These are phyloP conservation scores for Neotoma lepida DNA, from an alignment of 2,113 vertebrate genomes.

Conservation along the genomic window DNA sequence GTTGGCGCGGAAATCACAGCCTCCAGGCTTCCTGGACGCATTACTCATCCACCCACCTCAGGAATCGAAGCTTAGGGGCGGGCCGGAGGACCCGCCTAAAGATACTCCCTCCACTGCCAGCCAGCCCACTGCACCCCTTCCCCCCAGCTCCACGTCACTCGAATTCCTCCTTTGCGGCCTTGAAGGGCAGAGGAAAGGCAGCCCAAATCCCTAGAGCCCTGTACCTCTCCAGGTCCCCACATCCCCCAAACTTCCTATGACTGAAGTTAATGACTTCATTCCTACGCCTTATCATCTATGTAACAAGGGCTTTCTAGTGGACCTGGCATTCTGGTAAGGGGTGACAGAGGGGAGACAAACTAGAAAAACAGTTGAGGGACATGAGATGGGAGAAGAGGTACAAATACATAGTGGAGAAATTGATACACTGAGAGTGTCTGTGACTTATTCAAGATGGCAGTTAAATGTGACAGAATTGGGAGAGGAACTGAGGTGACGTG, in stretches of 20 bases:
- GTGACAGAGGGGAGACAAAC: neutral
- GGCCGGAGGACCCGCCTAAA: slow-evolving; percentile 39
- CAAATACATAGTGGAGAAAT: slow-evolving; percentile 35
- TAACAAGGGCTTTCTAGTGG: neutral
- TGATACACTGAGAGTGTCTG: neutral
- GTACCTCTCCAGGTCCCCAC: neutral
- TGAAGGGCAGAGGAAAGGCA: neutral
- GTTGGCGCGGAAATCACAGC: slow-evolving; percentile 79
- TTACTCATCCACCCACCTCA: slow-evolving; percentile 79
- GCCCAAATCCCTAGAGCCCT: neutral
- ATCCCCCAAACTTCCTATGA: neutral
- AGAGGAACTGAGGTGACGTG: neutral
- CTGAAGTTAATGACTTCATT: neutral
- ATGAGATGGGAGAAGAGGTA: slow-evolving; percentile 8
- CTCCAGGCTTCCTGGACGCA: slow-evolving; percentile 79
- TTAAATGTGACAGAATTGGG: slow-evolving; percentile 25
- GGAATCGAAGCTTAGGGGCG: slow-evolving; percentile 70
- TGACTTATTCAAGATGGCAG: neutral
- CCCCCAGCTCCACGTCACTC: slow-evolving; percentile 16
- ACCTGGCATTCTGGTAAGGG: neutral
- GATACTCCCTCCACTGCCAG: slow-evolving; percentile 23
- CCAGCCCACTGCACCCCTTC: neutral
- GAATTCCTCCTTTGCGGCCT: neutral
- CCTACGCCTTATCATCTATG: neutral
- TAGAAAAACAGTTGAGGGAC: neutral